Evolutionary conservation across 37 sponge, comb jelly and placozoan species (phyloP).

Genomic region (Halisarca cf. caerulea): DNA sequence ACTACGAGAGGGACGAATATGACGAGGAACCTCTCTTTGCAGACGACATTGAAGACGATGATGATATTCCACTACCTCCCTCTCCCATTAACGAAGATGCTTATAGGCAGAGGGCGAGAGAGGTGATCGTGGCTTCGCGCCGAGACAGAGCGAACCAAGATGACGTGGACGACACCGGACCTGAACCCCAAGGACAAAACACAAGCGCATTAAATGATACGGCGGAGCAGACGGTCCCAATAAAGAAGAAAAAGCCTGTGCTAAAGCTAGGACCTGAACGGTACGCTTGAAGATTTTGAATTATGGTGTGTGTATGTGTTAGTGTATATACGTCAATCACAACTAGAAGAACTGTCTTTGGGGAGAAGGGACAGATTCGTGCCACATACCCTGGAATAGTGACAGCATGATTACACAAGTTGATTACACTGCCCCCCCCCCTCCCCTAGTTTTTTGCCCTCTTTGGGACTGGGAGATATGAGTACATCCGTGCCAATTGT

Average conservation of each 20-base stretch:
- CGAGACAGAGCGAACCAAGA: background rate
- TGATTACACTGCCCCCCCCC: too few relatives aligned
- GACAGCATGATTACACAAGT: too few relatives aligned
- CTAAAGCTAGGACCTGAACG: conserved; percentile 54
- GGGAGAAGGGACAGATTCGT: too few relatives aligned
- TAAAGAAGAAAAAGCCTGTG: conserved; percentile 66
- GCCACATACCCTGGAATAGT: too few relatives aligned
- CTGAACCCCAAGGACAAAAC: background rate
- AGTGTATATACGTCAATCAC: too few relatives aligned
- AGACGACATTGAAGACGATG: conserved; percentile 65
- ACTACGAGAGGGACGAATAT: conserved; percentile 17
- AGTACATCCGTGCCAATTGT: too few relatives aligned
- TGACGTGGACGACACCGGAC: background rate
- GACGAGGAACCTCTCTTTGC: conserved; percentile 82
- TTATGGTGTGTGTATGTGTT: too few relatives aligned
- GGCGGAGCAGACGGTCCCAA: conserved; percentile 7
- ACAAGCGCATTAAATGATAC: background rate
- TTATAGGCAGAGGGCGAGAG: background rate
- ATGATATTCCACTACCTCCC: conserved; percentile 70
- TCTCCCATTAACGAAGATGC: conserved; percentile 55
- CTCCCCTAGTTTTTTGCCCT: too few relatives aligned
- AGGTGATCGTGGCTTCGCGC: background rate
- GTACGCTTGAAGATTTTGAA: too few relatives aligned
- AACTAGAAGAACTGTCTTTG: too few relatives aligned
- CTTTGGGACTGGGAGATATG: too few relatives aligned